Conservation (phyloP, 2,888 invertebrate species). For the Philopedon plagiatum region DNA sequence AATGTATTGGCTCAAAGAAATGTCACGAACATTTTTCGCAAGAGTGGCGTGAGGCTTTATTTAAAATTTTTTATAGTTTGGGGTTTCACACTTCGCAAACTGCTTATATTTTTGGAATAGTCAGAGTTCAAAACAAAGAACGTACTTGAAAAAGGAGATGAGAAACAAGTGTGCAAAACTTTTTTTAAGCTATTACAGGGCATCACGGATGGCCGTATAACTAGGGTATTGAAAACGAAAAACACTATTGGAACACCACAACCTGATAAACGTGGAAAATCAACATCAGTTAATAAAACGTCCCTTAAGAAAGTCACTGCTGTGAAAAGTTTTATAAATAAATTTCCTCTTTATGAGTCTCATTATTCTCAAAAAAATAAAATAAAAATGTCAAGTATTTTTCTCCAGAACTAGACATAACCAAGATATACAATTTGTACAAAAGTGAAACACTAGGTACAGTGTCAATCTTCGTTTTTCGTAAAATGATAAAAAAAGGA, state of each 20-base stretch:
- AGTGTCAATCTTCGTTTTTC: too few species aligned
- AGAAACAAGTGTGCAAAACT: constrained; percentile 7
- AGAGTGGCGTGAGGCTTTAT: constrained; percentile 22
- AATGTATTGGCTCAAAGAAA: constrained; percentile 33
- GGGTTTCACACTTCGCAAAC: constrained; percentile 24
- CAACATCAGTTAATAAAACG: constrained; percentile 23
- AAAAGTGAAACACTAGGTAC: too few species aligned
- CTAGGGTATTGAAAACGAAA: constrained; percentile 13
- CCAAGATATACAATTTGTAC: too few species aligned
- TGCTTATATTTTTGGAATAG: constrained; percentile 13
- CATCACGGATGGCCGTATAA: constrained; percentile 16
- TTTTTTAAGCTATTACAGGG: constrained; percentile 10
- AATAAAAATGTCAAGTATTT: too few species aligned
- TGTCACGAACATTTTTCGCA: constrained; percentile 31
- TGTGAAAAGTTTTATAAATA: constrained; percentile 22
- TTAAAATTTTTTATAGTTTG: constrained; percentile 31
- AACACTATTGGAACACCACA: constrained; percentile 19
- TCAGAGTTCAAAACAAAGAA: constrained; percentile 23
- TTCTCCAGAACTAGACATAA: too few species aligned
- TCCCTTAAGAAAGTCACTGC: constrained; percentile 19
- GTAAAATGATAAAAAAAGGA: too few species aligned
- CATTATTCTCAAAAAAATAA: constrained; percentile 37
- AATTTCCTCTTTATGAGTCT: constrained; percentile 18
- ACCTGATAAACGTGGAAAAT: constrained; percentile 28
- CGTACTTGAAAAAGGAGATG: constrained; percentile 17